Conservation (phyloP, 2,797 vertebrate species). For the Pteropus rufus region DNA sequence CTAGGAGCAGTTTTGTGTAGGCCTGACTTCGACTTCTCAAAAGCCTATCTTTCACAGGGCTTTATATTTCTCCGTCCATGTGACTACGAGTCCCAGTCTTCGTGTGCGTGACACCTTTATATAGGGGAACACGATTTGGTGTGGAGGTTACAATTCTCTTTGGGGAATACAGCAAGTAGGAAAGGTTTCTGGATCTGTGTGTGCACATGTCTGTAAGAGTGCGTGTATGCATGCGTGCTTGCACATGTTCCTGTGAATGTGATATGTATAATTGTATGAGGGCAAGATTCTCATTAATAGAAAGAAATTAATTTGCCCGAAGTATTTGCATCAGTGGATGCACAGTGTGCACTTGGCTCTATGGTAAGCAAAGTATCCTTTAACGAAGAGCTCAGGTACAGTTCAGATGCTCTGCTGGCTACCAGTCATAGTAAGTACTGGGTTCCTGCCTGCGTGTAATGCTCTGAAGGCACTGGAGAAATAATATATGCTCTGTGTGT, state of each 20-base stretch:
- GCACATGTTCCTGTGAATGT: neutral
- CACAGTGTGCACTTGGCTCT: neutral
- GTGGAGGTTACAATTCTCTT: neutral
- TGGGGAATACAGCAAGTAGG: neutral
- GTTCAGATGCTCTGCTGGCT: neutral
- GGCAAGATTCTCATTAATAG: neutral
- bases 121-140: neutral
- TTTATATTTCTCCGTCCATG: neutral
- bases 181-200: neutral
- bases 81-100: neutral
- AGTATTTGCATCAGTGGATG: neutral
- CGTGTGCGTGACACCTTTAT: neutral
- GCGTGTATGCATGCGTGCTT: neutral
- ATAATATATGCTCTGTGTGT: neutral
- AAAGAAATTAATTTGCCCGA: constrained; percentile 30
- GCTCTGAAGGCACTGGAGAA: neutral
- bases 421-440: neutral
- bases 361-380: neutral
- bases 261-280: neutral
- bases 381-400: neutral
- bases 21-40: neutral
- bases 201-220: neutral
- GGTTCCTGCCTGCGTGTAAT: neutral
- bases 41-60: neutral
- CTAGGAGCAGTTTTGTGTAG: neutral